Evolutionary conservation across 2,888 invertebrate genomes (phyloP).

Genomic region (Nipponacmea schrenckii): DNA sequence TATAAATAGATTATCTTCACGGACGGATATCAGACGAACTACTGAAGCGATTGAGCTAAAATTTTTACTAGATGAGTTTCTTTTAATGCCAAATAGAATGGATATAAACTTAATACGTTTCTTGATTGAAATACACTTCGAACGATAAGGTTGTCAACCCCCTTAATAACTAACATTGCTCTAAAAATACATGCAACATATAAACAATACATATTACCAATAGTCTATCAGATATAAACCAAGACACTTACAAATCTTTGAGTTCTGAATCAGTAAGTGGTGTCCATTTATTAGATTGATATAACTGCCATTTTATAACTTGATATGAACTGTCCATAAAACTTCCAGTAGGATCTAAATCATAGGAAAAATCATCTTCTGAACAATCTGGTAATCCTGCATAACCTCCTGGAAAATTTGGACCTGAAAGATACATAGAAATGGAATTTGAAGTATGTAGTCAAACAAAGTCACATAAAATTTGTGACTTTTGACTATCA

Average conservation of each 20-base stretch:
- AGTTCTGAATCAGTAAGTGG: constrained; percentile 86
- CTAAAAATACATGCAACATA: background rate
- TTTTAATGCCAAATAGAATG: too few relatives aligned
- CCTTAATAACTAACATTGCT: background rate
- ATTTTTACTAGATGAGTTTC: too few relatives aligned
- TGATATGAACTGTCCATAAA: constrained; percentile 76
- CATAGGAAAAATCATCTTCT: constrained; percentile 73
- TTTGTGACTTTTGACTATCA: too few relatives aligned
- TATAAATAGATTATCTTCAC: too few relatives aligned
- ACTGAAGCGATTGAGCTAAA: too few relatives aligned
- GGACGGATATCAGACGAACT: too few relatives aligned
- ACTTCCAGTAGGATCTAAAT: constrained; percentile 56
- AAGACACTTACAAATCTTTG: constrained; percentile 80
- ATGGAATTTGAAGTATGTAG: too few relatives aligned
- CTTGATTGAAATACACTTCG: too few relatives aligned
- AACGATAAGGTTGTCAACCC: too few relatives aligned
- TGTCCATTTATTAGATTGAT: constrained; percentile 88
- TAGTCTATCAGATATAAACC: background rate
- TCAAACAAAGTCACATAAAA: too few relatives aligned
- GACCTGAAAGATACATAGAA: constrained; percentile 21
- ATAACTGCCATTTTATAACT: constrained; percentile 88
- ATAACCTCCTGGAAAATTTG: constrained; percentile 36
- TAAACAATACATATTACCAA: background rate
- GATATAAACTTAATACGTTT: too few relatives aligned
- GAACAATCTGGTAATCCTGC: constrained; percentile 57